These are phyloP conservation scores for Penelope pileata DNA, from an alignment of 2,113 vertebrate genomes.

Conservation along the genomic window DNA sequence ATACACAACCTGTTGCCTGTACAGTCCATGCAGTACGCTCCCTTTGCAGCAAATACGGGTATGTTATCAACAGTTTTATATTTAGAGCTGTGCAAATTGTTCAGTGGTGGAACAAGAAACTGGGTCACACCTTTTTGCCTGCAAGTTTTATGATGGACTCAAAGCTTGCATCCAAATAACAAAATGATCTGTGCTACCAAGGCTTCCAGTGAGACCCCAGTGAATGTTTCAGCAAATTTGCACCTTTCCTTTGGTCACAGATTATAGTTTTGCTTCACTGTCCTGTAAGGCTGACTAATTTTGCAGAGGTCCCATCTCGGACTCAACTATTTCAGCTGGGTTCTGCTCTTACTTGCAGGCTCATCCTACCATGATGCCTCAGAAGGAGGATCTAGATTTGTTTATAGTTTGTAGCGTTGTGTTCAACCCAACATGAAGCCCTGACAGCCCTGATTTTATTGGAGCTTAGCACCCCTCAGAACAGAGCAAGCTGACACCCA, in stretches of 20 bases:
- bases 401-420: neutral
- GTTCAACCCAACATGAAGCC: neutral
- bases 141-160: neutral
- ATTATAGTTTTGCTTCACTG: neutral
- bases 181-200: neutral
- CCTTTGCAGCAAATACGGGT: neutral
- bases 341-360: slow-evolving; percentile 19
- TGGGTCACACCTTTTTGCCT: slow-evolving; percentile 10
- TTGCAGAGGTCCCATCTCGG: neutral
- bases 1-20: neutral
- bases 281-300: neutral
- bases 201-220: neutral
- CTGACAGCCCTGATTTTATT: neutral
- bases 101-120: neutral
- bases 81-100: slow-evolving; percentile 45
- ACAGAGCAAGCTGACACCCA: slow-evolving; percentile 34
- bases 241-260: neutral
- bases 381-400: neutral
- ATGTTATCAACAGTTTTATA: slow-evolving; percentile 17
- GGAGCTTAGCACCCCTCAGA: neutral
- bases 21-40: neutral
- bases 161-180: neutral
- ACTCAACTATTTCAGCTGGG: neutral
- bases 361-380: neutral
- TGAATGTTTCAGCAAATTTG: neutral